phyloP scores from a whole-genome alignment of 2,113 vertebrate genomes.

The Sitta europaea region DNA sequence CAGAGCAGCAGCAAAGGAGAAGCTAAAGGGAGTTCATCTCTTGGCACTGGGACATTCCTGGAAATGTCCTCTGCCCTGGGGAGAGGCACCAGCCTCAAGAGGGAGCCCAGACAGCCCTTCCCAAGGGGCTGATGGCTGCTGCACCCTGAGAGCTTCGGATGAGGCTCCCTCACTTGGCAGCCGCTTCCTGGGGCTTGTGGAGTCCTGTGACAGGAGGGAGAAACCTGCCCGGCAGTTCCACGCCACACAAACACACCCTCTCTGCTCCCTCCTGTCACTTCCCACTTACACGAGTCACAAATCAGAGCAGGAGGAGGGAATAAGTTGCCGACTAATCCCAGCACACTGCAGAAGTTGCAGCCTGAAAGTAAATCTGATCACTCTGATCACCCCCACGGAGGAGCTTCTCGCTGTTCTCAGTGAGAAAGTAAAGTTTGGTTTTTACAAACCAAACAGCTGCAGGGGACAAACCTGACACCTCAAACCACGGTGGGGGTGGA shows the following conservation, averaged over 20 bases:
- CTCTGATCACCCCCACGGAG: fast-evolving
- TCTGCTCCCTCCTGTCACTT: background rate
- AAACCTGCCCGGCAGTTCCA: background rate
- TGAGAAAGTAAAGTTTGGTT: background rate
- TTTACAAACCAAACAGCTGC: background rate
- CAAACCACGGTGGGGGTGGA: background rate
- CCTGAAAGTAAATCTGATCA: background rate
- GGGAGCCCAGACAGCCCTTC: background rate
- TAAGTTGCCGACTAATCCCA: background rate
- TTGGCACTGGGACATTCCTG: background rate
- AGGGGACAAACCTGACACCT: background rate
- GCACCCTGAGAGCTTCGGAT: fast-evolving
- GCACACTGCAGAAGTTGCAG: background rate
- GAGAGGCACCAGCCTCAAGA: background rate
- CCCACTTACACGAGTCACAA: background rate
- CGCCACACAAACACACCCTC: background rate
- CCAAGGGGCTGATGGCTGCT: background rate
- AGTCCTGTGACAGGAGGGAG: background rate
- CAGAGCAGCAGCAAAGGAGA: background rate
- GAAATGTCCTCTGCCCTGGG: background rate
- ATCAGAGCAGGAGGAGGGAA: conserved; percentile 23
- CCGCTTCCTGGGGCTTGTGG: background rate
- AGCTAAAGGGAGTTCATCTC: background rate
- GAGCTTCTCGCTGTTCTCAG: background rate
- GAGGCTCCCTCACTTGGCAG: background rate